Evolutionary conservation across 2,797 vertebrate genomes (phyloP).

Genomic region (Scolopax rusticola): DNA sequence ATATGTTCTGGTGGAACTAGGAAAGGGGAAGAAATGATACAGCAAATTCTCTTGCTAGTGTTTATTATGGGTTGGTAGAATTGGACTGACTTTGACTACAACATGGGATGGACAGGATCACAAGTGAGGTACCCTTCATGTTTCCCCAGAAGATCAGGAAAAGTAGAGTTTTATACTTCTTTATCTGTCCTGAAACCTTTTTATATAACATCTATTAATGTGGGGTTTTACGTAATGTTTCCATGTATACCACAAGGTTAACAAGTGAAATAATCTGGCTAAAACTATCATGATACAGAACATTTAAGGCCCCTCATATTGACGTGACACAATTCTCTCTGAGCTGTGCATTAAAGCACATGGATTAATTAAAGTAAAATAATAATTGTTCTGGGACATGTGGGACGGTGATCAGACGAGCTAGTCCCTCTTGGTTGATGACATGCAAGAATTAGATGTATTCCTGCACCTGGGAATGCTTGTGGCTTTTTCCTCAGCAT

Average conservation of each 20-base stretch:
- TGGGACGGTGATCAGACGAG: neutral
- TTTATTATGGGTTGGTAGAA: neutral
- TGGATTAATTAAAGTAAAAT: slow-evolving; percentile 63
- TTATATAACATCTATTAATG: neutral
- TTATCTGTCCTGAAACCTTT: neutral
- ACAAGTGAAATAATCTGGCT: neutral
- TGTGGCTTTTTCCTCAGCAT: neutral
- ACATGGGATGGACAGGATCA: neutral
- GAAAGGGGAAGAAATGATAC: neutral
- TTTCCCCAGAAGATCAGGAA: neutral
- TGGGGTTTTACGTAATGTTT: neutral
- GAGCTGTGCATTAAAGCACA: slow-evolving; percentile 7
- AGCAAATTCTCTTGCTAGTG: neutral
- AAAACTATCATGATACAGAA: neutral
- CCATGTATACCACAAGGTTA: neutral
- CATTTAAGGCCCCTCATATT: neutral
- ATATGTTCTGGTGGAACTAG: neutral
- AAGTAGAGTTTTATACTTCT: neutral
- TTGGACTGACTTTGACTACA: neutral
- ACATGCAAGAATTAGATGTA: neutral
- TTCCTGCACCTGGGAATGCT: neutral
- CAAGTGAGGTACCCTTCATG: neutral
- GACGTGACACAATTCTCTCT: neutral
- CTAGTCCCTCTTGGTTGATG: neutral
- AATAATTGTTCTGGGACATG: slow-evolving; percentile 63